phyloP scores from a whole-genome alignment of 2,113 vertebrate genomes.

The Leptosomus discolor region DNA sequence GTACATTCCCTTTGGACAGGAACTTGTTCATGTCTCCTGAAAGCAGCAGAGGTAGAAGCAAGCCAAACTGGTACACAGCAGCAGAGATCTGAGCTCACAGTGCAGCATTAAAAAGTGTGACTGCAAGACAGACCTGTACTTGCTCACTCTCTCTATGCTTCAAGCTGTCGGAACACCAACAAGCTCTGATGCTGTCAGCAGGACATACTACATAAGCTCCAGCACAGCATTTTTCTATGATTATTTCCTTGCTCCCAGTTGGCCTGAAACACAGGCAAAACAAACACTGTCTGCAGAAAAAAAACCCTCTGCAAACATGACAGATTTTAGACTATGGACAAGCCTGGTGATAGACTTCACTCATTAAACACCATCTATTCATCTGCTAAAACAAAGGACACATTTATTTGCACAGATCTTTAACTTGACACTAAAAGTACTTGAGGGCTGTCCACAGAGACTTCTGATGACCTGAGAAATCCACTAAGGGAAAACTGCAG shows the following conservation, averaged over 20 bases:
- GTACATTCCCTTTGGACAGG: background rate
- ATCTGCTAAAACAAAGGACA: background rate
- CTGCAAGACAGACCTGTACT: background rate
- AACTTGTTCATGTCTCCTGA: background rate
- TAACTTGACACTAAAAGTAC: background rate
- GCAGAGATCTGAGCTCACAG: background rate
- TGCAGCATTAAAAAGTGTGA: background rate
- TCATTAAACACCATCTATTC: background rate
- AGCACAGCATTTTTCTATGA: background rate
- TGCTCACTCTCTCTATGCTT: background rate
- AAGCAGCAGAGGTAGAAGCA: background rate
- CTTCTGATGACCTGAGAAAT: background rate
- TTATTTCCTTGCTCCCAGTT: background rate
- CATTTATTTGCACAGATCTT: background rate
- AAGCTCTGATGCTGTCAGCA: constrained; percentile 9
- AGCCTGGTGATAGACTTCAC: background rate
- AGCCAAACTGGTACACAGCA: background rate
- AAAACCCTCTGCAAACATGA: background rate
- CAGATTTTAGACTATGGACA: background rate
- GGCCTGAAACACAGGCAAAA: constrained; percentile 11
- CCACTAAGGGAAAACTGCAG: accelerated
- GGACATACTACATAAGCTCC: background rate
- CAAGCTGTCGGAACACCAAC: constrained; percentile 11
- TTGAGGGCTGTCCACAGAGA: background rate
- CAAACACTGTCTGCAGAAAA: background rate